phyloP scores from a whole-genome alignment of 2,797 vertebrate species.

The Tolypeutes matacus region DNA sequence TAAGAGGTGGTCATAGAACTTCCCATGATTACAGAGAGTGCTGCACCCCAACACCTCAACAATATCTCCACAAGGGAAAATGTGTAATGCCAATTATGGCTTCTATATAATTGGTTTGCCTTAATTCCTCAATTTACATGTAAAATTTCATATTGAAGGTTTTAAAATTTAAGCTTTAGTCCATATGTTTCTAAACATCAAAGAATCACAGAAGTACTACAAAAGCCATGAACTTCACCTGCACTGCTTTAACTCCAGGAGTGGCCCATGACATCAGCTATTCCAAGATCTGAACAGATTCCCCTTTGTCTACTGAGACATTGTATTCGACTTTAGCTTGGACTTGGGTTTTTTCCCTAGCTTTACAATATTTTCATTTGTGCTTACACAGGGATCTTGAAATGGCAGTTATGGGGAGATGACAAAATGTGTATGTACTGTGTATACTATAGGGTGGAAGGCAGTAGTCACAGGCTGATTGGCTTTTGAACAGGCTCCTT shows the following conservation, averaged over 20 bases:
- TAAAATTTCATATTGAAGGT: neutral
- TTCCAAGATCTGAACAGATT: neutral
- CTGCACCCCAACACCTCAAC: neutral
- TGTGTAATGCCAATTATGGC: neutral
- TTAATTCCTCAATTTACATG: neutral
- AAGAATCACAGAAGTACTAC: neutral
- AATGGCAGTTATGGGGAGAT: neutral
- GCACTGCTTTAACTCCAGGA: neutral
- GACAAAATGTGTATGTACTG: neutral
- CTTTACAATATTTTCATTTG: neutral
- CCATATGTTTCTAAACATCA: constrained; percentile 13
- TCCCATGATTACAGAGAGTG: neutral
- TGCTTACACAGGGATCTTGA: neutral
- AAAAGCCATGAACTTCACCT: constrained; percentile 26
- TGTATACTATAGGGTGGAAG: neutral
- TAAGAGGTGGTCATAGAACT: neutral
- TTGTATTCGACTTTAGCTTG: too few relatives aligned
- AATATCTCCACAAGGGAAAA: neutral
- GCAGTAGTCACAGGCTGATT: neutral
- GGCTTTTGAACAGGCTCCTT: neutral
- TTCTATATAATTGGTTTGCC: neutral
- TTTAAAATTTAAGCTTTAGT: neutral
- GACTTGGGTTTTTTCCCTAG: constrained; percentile 35
- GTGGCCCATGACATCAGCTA: neutral
- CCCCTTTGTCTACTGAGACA: neutral